Evolutionary conservation across 2,797 vertebrate species (phyloP).

Genomic region (Gymnothorax javanicus): DNA sequence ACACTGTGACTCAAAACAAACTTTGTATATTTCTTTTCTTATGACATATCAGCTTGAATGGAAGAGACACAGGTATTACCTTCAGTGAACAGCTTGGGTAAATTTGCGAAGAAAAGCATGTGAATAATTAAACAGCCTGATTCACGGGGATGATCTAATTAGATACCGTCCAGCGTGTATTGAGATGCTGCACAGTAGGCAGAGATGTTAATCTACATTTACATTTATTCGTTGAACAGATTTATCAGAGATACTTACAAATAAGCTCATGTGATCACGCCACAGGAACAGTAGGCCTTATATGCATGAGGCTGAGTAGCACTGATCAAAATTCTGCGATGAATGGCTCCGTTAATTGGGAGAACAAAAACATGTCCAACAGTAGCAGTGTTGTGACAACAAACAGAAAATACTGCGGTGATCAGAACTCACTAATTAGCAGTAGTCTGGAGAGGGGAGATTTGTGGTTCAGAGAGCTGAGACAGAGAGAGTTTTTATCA

Average conservation of each 20-base stretch:
- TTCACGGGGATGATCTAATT: not conserved
- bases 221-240: conserved; percentile 20
- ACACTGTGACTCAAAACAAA: not conserved
- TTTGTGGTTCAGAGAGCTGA: not conserved
- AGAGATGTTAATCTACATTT: conserved; percentile 15
- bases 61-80: not conserved
- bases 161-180: not conserved
- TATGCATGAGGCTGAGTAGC: not conserved
- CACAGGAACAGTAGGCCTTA: not conserved
- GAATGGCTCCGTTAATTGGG: not conserved
- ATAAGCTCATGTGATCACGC: not conserved
- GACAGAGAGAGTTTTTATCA: not conserved
- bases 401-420: not conserved
- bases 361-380: not conserved
- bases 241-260: conserved; percentile 1
- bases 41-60: not conserved
- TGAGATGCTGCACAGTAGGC: not conserved
- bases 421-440: not conserved
- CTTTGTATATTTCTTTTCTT: not conserved
- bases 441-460: not conserved
- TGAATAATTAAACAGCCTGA: not conserved
- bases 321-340: not conserved
- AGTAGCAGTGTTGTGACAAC: not conserved
- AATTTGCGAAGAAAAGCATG: not conserved
- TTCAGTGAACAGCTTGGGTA: not conserved